Evolutionary conservation across 2,888 invertebrate genomes (phyloP), one percentile per base, ranked within the genome.

Genomic region (Eupeodes latifasciatus): DNA sequence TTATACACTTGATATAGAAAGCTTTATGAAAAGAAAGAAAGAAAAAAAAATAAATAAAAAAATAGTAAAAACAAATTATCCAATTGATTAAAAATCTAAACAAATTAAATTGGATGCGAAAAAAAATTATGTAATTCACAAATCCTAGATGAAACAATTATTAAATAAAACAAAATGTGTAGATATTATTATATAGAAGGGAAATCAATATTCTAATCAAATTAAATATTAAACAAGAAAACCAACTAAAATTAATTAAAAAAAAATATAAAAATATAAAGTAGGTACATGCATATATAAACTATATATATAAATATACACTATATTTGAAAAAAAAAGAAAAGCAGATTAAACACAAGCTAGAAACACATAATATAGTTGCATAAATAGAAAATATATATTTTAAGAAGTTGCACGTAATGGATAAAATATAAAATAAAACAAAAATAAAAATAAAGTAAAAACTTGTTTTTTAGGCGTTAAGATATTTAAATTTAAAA

Each of bases 1-100:
- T 78, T 85, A 88, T 81, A 88, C 88, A 88, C 81, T 85, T 51
- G 74, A 88, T 88, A 75, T 57, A 84, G 81, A 88, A 88, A 88
- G 88, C 88, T 88, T 88, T 88, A 88, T 78, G 66, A 80, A 49
- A 76, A 40, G 19, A 62, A 59, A 19, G 72, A 66, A 57, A 5
- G 75, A 36, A 61, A 55, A 49, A 49, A 51, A 61, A 57, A 59
- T 19, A 62, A 78, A 36, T 7, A 61, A 27, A 79, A 66, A 85
- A 76, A 36, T 79, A 79, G 66, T 55, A 75, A 85, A 74, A 75
- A 61, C 27, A 62, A 80, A 64, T 75, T 69, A 67, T 83, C 67
- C 78, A 78, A 71, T 19, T 69, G 19, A 66, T 61, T 55, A 51
- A 40, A 66, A 11, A 19, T 47, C 19, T 64, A 47, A 44, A 66